phyloP scores from a whole-genome alignment of 2,797 vertebrate genomes.

The Peromyscus aztecus region DNA sequence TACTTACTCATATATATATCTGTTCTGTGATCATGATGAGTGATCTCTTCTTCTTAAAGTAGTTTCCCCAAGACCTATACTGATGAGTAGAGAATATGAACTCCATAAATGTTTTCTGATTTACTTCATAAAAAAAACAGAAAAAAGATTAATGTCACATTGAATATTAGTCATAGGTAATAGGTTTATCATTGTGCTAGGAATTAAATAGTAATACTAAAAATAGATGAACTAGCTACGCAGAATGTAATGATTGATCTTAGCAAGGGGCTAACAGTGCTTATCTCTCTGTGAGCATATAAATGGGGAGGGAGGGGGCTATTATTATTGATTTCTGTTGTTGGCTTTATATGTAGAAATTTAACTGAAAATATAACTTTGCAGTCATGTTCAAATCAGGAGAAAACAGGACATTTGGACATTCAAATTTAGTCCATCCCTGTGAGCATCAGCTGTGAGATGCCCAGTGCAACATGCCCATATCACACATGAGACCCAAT shows the following conservation, averaged over 20 bases:
- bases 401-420: slow-evolving; percentile 39
- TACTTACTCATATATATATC: neutral
- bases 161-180: slow-evolving; percentile 61
- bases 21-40: neutral
- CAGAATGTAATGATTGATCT: slow-evolving; percentile 40
- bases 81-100: slow-evolving; percentile 46
- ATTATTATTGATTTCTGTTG: slow-evolving; percentile 52
- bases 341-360: slow-evolving; percentile 61
- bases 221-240: slow-evolving; percentile 66
- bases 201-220: slow-evolving; percentile 67
- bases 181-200: slow-evolving; percentile 65
- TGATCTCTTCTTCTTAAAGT: slow-evolving; percentile 11
- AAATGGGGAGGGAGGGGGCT: slow-evolving; percentile 49
- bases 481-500: slow-evolving; percentile 67
- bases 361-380: slow-evolving; percentile 57
- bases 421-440: slow-evolving; percentile 72
- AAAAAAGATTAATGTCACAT: slow-evolving; percentile 59
- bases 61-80: slow-evolving; percentile 23
- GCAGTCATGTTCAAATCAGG: slow-evolving; percentile 39
- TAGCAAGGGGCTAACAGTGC: slow-evolving; percentile 37
- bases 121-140: slow-evolving; percentile 64
- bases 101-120: slow-evolving; percentile 59
- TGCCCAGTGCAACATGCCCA: neutral
- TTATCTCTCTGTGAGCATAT: slow-evolving; percentile 52
- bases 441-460: slow-evolving; percentile 70